Base-by-base conservation (phyloP, 2,888 invertebrate genomes). In the Galeopsomyia nigrocyanea region DNA sequence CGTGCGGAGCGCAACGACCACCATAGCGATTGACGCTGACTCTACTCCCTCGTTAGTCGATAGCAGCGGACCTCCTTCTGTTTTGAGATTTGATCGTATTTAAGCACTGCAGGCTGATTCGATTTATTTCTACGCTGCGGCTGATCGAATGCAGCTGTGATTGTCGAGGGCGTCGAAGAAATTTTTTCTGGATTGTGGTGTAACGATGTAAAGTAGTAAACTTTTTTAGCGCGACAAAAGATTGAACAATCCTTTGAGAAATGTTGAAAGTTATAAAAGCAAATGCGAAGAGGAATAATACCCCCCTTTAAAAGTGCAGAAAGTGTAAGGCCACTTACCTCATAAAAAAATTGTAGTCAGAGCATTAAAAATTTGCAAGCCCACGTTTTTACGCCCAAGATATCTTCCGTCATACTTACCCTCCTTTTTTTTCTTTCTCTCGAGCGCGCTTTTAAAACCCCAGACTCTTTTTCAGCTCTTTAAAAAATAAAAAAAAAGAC, bases 1-100 rank as follows among this genome's bases (percentile, higher is more conserved):
- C 61, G 64, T 57, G 64, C 63, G 31, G 66, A 64, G 61, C 63
- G 75, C 77, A 73, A 79, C 78, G 78, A 78, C 78, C 72, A 77
- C 67, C 22, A 19, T 49, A 19, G 39, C 39, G 7, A 39, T 39
- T 10, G 39, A 10, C 39, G 39, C 39, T 10, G 39, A 39, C 39
- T 39, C 39, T 10, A 10, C 39, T 26, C 26, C 26, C 5, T 5
- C 2, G 26, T 5, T 26, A 3, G 26, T 5, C 26, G n/a, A n/a
- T n/a, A n/a, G 26, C 26, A 26, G 26, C 26, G 2, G 26, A 26
- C 3, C 26, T 26, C 26, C 26, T 56, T 56, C 13, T 22, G 56
- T 7, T 19, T 22, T 14, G 22, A 10, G 56, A 14, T 39, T 39
- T 10, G 13, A 1, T 7, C 39, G 39, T 39, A 39, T 10, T 39